Base-by-base conservation (phyloP, 2,797 vertebrate species). In the Peromyscus aztecus region DNA sequence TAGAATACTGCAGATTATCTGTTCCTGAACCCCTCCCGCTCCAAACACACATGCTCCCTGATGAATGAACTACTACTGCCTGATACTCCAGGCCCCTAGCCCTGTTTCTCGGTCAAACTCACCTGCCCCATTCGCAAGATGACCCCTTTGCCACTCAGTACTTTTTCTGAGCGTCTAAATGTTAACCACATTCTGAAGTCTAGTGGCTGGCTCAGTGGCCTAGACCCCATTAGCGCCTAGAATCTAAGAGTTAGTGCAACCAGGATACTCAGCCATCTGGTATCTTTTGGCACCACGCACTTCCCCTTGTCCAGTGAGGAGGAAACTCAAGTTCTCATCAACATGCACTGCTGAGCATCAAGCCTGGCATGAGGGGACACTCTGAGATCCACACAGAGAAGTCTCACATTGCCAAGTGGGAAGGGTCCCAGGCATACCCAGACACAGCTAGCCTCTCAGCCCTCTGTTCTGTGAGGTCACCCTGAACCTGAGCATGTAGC, bases 401-500 rank as follows among this genome's bases (percentile, higher is more conserved):
- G 67, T 17, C 61, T 89, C 63, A 71, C 80, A 49, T 65, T 80
- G 57, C 46, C 81, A 73, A 84, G 78, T 57, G 77, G 92, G 93
- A 97, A 94, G 85, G 31, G 61, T 31, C 69, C 49, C 46, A 46
- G 43, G 61, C 16, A 43, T 23, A 1, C 40, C 83, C 84, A 77
- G n/a, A 87, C 55, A 91, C 4, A 94, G n/a, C 3, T 4, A 92
- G 29, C 1, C 37, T 46, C 78, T 3, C 73, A 81, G 52, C 71
- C 46, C 89, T 63, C 27, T 40, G 31, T n/a, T 91, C 80, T 80
- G 7, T 43, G 37, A 67, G 13, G 71, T 85, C 85, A n/a, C 57
- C 88, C 52, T 82, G 95, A 96, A 81, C 37, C 59, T 94, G 63
- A 91, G n/a, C 69, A 87, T 46, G 34, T 34, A 88, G 91, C 34